Conservation (phyloP, 2,113 vertebrate species). For the Ptyas mucosa region DNA sequence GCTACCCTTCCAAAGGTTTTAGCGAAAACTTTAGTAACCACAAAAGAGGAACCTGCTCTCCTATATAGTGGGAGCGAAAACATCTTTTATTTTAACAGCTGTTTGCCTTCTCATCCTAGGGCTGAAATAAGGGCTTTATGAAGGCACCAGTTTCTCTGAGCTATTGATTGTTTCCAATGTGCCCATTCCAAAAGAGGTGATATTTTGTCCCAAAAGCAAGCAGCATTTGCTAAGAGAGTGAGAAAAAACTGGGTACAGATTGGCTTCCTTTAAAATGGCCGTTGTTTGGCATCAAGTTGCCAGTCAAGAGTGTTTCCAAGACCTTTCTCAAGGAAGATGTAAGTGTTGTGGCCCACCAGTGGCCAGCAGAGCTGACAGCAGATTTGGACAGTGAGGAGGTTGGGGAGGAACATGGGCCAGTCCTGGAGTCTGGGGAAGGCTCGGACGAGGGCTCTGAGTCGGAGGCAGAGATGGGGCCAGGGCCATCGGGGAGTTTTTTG, state of each 20-base stretch:
- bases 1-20: not conserved
- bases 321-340: not conserved
- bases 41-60: not conserved
- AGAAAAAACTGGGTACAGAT: not conserved
- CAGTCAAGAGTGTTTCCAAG: not conserved
- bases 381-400: too few species aligned
- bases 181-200: not conserved
- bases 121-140: not conserved
- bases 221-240: not conserved
- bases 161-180: not conserved
- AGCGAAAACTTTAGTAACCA: not conserved
- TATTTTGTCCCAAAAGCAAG: not conserved
- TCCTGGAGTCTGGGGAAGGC: too few species aligned
- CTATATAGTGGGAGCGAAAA: not conserved
- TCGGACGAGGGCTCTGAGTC: too few species aligned
- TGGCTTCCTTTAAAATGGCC: not conserved
- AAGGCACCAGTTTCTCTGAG: too few species aligned
- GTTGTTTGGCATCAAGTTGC: not conserved
- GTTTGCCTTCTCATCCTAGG: not conserved
- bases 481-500: too few species aligned
- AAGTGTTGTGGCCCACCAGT: too few species aligned
- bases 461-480: too few species aligned
- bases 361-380: too few species aligned
- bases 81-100: not conserved
- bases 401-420: too few species aligned